Evolutionary conservation across 2,888 invertebrate genomes (phyloP).

Genomic region (Tenodera sinensis): DNA sequence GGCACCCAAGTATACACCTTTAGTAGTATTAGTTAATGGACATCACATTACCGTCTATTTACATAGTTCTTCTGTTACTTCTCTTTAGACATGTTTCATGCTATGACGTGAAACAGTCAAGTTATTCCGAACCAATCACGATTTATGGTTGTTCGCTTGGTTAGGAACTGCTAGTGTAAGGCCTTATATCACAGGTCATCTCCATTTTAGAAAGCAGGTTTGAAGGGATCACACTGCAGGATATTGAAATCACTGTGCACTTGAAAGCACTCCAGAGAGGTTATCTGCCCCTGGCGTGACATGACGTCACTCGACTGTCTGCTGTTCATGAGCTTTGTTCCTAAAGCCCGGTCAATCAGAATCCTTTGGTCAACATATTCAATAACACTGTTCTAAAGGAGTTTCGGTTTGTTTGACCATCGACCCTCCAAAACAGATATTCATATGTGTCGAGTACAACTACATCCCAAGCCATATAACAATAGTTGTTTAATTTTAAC

Average conservation of each 20-base stretch:
- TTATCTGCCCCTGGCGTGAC: background rate
- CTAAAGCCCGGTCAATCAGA: background rate
- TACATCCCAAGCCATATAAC: too few species aligned
- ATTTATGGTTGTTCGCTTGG: background rate
- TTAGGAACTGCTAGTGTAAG: background rate
- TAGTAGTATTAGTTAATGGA: too few species aligned
- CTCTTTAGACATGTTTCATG: too few species aligned
- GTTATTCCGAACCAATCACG: too few species aligned
- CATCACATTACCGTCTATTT: too few species aligned
- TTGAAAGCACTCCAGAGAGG: background rate
- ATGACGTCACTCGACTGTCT: background rate
- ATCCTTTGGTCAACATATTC: background rate
- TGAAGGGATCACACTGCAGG: background rate
- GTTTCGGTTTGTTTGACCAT: too few species aligned
- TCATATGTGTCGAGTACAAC: too few species aligned
- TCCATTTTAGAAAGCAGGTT: background rate
- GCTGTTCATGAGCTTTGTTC: background rate
- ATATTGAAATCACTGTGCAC: background rate
- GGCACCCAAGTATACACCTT: too few species aligned
- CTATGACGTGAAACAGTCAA: too few species aligned
- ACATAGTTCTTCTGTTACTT: too few species aligned
- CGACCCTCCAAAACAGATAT: too few species aligned
- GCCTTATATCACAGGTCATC: background rate
- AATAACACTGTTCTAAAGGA: background rate
- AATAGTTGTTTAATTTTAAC: too few species aligned